phyloP scores from a whole-genome alignment of 2,113 vertebrate genomes.

The Cyanoderma ruficeps region DNA sequence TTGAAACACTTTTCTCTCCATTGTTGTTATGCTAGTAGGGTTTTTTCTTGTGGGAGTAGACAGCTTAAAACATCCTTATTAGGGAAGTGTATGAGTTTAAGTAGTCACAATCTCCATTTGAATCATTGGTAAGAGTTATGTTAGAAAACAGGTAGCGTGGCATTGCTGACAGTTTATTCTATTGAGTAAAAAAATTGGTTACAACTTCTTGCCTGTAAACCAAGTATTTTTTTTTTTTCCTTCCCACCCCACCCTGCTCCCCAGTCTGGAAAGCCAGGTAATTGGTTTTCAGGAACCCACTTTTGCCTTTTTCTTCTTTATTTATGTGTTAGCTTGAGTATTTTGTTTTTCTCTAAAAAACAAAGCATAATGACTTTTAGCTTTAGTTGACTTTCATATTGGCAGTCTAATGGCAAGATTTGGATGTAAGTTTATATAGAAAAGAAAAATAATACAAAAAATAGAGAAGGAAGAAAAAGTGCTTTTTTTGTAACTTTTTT shows the following conservation, averaged over 20 bases:
- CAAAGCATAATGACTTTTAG: background rate
- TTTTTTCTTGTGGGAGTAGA: background rate
- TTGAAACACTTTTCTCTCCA: background rate
- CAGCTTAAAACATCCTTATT: background rate
- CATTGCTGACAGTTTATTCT: constrained; percentile 8
- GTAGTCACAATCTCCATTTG: background rate
- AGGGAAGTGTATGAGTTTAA: background rate
- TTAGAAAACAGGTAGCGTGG: background rate
- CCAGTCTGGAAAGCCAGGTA: background rate
- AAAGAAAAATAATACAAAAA: background rate
- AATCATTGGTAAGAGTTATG: background rate
- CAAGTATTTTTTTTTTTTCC: background rate
- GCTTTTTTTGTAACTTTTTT: background rate
- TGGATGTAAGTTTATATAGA: background rate
- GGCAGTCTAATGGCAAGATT: background rate
- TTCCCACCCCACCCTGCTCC: rapidly evolving
- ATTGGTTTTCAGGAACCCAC: background rate
- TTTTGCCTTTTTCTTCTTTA: background rate
- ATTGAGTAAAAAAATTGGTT: background rate
- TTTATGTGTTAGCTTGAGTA: background rate
- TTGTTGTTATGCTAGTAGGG: background rate
- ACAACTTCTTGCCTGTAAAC: background rate
- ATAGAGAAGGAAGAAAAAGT: background rate
- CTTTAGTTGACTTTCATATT: background rate
- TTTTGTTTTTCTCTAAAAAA: background rate